Base-by-base conservation (phyloP, 2,888 invertebrate genomes). In the Dorcus hopei region DNA sequence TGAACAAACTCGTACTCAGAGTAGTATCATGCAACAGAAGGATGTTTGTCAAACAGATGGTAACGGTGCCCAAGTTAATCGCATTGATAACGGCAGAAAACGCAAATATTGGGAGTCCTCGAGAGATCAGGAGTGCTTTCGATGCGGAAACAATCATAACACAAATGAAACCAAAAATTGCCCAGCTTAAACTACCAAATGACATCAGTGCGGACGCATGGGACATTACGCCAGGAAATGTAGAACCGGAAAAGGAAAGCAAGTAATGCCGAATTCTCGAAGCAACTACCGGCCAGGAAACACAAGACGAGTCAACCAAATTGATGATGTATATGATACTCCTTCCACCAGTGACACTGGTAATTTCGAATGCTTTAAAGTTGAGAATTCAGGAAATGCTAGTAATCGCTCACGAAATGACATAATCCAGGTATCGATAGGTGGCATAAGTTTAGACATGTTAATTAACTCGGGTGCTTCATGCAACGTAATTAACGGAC, bases 181-280 rank as follows among this genome's bases (percentile, higher is more conserved):
- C 43, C 62, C 57, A 50, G 65, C 62, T 14, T 53, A 14, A 26
- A 53, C 54, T 9, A 43, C 48, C 9, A 55, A 62, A 42, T 65
- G 64, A 43, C 52, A 63, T 50, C 39, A 55, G 45, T 65, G 63
- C 49, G 57, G 54, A 11, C 52, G 56, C n/a, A 50, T 49, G 38
- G 61, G 62, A 43, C 62, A 65, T 54, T 64, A 60, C 50, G 54
- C 63, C 16, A 54, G n/a, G 14, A 57, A 54, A 53, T 65, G 59
- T 42, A 16, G 57, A 33, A 59, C 48, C 38, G 52, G 50, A 14
- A 50, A 38, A 33, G 26, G 26, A 3, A 33, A 33, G 26, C 26
- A 7, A 33, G 26, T 33, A 33, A 33, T 1, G 0, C 26, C 26
- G 7, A 33, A 33, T 33, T 33, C 26, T 33, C 26, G 26, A 33